Evolutionary conservation across 2,888 invertebrate species (phyloP).

Genomic region (Malthinus seriepunctatus): DNA sequence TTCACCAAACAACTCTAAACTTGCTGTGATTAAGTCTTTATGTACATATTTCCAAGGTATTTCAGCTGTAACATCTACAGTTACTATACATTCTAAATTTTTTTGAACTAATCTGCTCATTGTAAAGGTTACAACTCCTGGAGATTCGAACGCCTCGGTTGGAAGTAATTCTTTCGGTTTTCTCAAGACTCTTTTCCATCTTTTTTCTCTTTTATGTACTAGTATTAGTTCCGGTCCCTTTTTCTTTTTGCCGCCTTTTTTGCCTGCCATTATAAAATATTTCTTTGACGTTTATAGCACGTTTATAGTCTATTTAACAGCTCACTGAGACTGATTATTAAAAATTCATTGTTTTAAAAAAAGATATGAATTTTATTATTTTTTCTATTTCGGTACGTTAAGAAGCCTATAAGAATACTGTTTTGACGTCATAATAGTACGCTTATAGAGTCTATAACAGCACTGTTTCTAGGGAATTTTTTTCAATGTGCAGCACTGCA

Average conservation of each 20-base stretch:
- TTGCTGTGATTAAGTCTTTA: constrained; percentile 65
- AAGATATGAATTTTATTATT: too few species aligned
- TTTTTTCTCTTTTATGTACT: constrained; percentile 5
- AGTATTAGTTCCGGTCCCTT: background rate
- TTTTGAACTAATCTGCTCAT: constrained; percentile 63
- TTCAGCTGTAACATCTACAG: constrained; percentile 70
- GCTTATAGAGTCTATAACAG: too few species aligned
- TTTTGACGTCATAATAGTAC: too few species aligned
- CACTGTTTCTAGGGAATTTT: too few species aligned
- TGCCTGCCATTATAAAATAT: background rate
- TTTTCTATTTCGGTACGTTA: too few species aligned
- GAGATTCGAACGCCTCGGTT: constrained; percentile 54
- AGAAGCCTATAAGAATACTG: too few species aligned
- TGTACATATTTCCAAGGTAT: constrained; percentile 72
- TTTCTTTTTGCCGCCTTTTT: background rate
- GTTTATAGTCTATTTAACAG: background rate
- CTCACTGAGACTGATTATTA: too few species aligned
- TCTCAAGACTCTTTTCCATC: constrained; percentile 26
- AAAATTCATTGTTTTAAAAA: too few species aligned
- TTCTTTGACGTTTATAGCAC: background rate
- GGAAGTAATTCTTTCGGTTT: constrained; percentile 15
- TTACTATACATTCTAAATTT: constrained; percentile 66
- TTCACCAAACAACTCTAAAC: constrained; percentile 62
- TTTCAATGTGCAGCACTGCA: too few species aligned
- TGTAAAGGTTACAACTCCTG: constrained; percentile 60